phyloP scores from a whole-genome alignment of 2,888 invertebrate genomes.

The Diloba caeruleocephala region DNA sequence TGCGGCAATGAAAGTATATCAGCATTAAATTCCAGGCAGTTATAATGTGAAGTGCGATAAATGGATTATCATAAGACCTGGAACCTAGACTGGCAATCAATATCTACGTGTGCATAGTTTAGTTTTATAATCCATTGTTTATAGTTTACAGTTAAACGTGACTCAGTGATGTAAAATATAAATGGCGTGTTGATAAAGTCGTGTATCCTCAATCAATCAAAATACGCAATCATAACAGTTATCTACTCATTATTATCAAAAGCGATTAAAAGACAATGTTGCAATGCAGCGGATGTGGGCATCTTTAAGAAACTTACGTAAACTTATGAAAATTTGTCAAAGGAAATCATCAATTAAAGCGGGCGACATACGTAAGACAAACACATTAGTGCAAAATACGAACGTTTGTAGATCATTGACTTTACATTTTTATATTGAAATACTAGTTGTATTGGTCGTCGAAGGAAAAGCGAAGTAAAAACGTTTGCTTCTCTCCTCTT shows the following conservation, averaged over 20 bases:
- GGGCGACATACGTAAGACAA: neutral
- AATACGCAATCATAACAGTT: conserved; percentile 7
- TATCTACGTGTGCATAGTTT: neutral
- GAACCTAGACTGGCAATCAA: neutral
- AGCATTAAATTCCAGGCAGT: conserved; percentile 8
- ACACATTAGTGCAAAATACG: no score
- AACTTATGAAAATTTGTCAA: conserved; percentile 25
- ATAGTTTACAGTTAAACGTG: no score
- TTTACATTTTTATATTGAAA: no score
- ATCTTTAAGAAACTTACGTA: conserved; percentile 20
- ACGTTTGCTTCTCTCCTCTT: no score
- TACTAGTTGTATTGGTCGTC: no score
- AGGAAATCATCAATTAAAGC: conserved; percentile 19
- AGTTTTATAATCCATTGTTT: neutral
- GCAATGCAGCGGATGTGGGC: conserved; percentile 15
- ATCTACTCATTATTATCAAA: conserved; percentile 5
- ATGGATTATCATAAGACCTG: conserved; percentile 3
- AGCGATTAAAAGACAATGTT: conserved; percentile 26
- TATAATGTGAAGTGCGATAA: neutral
- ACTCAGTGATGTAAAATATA: no score
- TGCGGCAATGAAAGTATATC: conserved; percentile 12
- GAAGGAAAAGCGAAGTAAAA: no score
- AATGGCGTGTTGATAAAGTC: no score
- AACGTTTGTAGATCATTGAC: no score
- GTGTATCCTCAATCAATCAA: conserved; percentile 21